Evolutionary conservation across 2,113 vertebrate genomes (phyloP).

Genomic region (Pseudopipra pipra): DNA sequence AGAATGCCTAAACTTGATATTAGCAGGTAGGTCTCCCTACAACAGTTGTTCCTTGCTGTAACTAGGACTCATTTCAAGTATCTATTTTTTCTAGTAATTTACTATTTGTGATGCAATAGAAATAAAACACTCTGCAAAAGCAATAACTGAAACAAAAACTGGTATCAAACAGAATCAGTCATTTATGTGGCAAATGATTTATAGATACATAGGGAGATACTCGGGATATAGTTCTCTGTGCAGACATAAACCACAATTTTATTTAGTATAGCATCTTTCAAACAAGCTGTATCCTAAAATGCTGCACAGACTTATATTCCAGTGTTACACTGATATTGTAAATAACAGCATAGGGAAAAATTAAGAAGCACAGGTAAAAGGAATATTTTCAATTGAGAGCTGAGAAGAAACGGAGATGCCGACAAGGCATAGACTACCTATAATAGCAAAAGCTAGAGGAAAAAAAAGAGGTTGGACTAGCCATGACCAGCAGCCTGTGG

Average conservation of each 20-base stretch:
- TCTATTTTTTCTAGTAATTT: not conserved
- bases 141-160: slow-evolving; percentile 9
- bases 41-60: not conserved
- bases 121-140: not conserved
- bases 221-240: not conserved
- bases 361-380: not conserved
- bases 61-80: not conserved
- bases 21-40: not conserved
- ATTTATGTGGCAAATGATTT: slow-evolving; percentile 16
- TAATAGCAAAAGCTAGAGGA: not conserved
- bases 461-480: not conserved
- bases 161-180: slow-evolving; percentile 2
- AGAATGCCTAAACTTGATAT: not conserved
- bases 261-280: slow-evolving; percentile 16
- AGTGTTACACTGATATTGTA: not conserved
- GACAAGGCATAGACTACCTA: not conserved
- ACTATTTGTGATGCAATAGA: slow-evolving; percentile 1
- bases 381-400: slow-evolving; percentile 4
- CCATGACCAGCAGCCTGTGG: not conserved
- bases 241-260: slow-evolving; percentile 34
- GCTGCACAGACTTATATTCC: not conserved
- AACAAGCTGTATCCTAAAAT: slow-evolving; percentile 8
- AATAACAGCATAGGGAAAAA: slow-evolving; percentile 28
- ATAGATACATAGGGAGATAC: not conserved
- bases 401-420: not conserved